These are phyloP conservation scores for Geotrupes spiniger DNA, from an alignment of 2,888 invertebrate genomes.

Conservation along the genomic window DNA sequence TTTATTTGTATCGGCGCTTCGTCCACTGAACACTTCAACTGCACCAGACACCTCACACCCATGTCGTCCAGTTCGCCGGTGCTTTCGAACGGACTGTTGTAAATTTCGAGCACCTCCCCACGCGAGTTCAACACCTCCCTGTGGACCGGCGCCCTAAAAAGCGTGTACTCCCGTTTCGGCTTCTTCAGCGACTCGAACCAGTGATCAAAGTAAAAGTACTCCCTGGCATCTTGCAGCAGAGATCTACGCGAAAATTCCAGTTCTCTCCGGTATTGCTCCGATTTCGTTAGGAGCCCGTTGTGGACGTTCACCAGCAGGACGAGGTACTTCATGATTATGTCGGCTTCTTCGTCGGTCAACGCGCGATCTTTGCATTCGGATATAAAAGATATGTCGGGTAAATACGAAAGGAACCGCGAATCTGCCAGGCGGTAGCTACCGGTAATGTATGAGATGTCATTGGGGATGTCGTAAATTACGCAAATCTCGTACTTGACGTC, in stretches of 20 bases:
- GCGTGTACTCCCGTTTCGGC: conserved; percentile 7
- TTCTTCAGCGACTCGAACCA: conserved; percentile 15
- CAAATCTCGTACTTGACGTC: conserved; percentile 18
- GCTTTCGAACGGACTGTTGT: conserved; percentile 5
- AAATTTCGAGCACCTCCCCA: conserved; percentile 17
- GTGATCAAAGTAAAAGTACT: conserved; percentile 10
- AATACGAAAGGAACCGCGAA: conserved; percentile 19
- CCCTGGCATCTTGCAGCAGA: conserved; percentile 9
- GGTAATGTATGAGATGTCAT: conserved; percentile 18
- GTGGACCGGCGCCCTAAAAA: conserved; percentile 9
- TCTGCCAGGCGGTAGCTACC: conserved; percentile 17
- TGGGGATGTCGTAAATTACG: conserved; percentile 18
- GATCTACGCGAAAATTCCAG: conserved; percentile 18
- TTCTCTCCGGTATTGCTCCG: conserved; percentile 20
- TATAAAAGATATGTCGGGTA: conserved; percentile 20
- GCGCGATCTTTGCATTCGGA: conserved; percentile 17
- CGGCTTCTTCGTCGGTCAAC: conserved; percentile 14
- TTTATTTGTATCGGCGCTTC: conserved; percentile 19
- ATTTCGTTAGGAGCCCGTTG: conserved; percentile 20
- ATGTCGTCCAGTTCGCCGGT: conserved; percentile 2
- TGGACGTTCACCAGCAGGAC: conserved; percentile 20
- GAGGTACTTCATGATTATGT: conserved; percentile 19
- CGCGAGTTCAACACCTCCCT: conserved; percentile 15
- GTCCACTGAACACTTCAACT: conserved; percentile 17
- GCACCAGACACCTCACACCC: conserved; percentile 15